Evolutionary conservation across 2,113 vertebrate genomes (phyloP).

Genomic region (Columba janthina): DNA sequence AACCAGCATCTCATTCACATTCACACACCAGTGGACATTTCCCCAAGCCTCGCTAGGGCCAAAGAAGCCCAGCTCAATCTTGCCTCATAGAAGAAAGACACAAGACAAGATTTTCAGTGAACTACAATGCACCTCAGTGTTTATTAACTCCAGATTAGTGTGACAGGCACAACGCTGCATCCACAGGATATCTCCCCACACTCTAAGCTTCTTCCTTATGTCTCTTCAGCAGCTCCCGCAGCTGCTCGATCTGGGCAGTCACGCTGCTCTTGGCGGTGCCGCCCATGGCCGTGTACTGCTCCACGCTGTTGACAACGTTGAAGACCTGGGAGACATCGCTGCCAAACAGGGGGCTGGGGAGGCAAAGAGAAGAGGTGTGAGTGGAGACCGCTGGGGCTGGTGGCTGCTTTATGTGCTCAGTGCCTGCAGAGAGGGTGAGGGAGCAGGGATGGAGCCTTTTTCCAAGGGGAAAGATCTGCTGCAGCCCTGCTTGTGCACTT

Average conservation of each 20-base stretch:
- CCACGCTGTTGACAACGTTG: conserved; percentile 90
- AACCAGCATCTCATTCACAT: not conserved
- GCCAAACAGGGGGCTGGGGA: conserved; percentile 82
- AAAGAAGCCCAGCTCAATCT: not conserved
- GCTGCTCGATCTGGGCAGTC: conserved; percentile 83
- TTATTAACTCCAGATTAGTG: conserved; percentile 49
- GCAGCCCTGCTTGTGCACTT: not conserved
- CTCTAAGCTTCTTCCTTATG: conserved; percentile 61
- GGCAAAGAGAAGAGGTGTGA: not conserved
- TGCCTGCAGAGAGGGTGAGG: not conserved
- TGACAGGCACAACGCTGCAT: not conserved
- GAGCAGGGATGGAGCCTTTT: not conserved
- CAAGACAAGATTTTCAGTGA: not conserved
- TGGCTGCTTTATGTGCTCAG: not conserved
- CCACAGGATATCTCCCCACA: not conserved
- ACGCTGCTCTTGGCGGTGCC: conserved; percentile 89
- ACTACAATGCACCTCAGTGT: conserved; percentile 13
- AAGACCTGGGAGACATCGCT: conserved; percentile 85
- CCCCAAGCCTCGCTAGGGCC: not conserved
- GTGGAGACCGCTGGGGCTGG: not conserved
- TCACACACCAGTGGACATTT: not conserved
- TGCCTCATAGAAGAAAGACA: fast-evolving
- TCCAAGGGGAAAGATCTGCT: not conserved
- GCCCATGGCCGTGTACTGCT: conserved; percentile 88
- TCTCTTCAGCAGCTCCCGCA: conserved; percentile 80